phyloP scores from a whole-genome alignment of 2,113 vertebrate genomes.

The Notechis scutatus region DNA sequence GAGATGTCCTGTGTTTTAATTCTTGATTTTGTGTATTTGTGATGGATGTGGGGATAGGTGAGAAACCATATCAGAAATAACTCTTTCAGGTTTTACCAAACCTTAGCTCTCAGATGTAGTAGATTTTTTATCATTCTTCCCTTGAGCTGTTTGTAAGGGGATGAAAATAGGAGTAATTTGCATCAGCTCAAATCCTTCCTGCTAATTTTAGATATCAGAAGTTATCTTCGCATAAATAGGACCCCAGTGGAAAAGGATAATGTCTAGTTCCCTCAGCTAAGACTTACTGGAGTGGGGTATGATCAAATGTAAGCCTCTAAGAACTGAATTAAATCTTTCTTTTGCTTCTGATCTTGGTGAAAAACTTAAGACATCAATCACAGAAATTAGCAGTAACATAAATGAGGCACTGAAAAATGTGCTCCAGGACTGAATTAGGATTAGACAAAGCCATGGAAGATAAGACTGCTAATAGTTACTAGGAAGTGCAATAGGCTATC shows the following conservation, averaged over 20 bases:
- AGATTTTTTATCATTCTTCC: slow-evolving; percentile 29
- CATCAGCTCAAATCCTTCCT: slow-evolving; percentile 33
- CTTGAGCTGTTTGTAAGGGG: slow-evolving; percentile 19
- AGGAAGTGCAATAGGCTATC: neutral
- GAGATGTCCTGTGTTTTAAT: neutral
- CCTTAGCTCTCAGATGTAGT: neutral
- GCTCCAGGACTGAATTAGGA: neutral
- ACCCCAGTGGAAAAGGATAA: slow-evolving; percentile 35
- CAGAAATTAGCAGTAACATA: accelerated
- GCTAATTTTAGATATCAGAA: slow-evolving; percentile 57
- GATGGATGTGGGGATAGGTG: neutral
- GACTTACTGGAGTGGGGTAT: slow-evolving; percentile 20
- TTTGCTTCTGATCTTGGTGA: neutral
- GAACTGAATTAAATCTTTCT: slow-evolving; percentile 46
- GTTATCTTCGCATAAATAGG: slow-evolving; percentile 56
- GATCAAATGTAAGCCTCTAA: slow-evolving; percentile 23
- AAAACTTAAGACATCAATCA: slow-evolving; percentile 16
- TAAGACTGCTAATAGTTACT: neutral
- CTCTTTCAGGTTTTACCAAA: neutral
- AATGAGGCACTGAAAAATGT: neutral
- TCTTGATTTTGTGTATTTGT: neutral
- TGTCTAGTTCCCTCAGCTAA: slow-evolving; percentile 31
- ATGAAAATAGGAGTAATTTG: slow-evolving; percentile 45
- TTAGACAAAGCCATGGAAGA: neutral
- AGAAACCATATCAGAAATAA: neutral